These are phyloP conservation scores for Tiliacea aurago DNA, from an alignment of 2,888 invertebrate species.

Conservation along the genomic window DNA sequence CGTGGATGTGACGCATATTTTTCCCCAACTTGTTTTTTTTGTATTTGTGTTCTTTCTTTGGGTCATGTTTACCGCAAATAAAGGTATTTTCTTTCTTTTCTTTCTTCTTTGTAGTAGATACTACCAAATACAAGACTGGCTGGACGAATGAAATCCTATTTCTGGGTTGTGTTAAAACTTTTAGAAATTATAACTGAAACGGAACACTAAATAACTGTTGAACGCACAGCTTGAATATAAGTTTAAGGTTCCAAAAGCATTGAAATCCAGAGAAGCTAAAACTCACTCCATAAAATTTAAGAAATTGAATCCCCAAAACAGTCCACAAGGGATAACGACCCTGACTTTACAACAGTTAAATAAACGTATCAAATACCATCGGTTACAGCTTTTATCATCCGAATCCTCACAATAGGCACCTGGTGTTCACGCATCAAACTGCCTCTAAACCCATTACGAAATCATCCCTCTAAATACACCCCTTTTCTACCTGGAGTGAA, in stretches of 20 bases:
- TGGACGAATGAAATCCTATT: background rate
- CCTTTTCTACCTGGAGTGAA: conserved; percentile 75
- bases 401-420: conserved; percentile 74
- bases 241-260: background rate
- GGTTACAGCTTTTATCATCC: conserved; percentile 57
- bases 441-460: conserved; percentile 80
- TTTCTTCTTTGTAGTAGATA: too few relatives aligned
- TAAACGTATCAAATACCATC: conserved; percentile 64
- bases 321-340: conserved; percentile 31
- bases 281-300: background rate
- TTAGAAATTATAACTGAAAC: background rate
- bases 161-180: background rate
- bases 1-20: too few relatives aligned
- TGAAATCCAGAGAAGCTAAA: background rate
- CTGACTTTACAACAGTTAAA: conserved; percentile 42
- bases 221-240: too few relatives aligned
- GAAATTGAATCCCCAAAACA: conserved; percentile 13
- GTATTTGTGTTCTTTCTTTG: too few relatives aligned
- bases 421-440: conserved; percentile 74
- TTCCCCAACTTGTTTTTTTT: too few relatives aligned
- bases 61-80: too few relatives aligned
- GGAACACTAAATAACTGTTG: background rate
- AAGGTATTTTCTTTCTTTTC: too few relatives aligned
- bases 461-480: conserved; percentile 77
- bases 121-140: background rate